Conservation (phyloP, 2,888 invertebrate genomes). For the Baronia brevicornis region DNA sequence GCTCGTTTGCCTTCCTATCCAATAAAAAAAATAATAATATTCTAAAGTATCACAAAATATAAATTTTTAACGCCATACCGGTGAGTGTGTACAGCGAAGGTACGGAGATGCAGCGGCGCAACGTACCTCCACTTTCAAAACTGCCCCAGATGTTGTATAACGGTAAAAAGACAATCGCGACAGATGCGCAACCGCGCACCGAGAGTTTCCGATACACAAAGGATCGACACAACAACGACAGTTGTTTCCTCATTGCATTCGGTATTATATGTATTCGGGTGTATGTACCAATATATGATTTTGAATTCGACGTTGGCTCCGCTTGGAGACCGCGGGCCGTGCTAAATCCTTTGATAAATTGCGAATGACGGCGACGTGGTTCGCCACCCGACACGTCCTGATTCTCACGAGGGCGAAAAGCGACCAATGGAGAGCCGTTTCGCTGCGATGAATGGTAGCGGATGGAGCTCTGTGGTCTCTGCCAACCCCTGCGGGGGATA, state of each 20-base stretch:
- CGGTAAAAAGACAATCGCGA: slow-evolving; percentile 60
- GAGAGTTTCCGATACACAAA: slow-evolving; percentile 27
- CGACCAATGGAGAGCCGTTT: too few relatives aligned
- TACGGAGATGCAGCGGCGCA: slow-evolving; percentile 35
- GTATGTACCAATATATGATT: slow-evolving; percentile 7
- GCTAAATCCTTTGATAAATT: slow-evolving; percentile 5
- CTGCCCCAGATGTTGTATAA: slow-evolving; percentile 70
- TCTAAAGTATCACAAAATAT: too few relatives aligned
- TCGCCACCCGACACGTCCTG: too few relatives aligned
- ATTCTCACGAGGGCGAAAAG: too few relatives aligned
- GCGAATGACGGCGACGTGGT: too few relatives aligned
- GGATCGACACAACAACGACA: slow-evolving; percentile 16
- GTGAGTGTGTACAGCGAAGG: slow-evolving; percentile 38
- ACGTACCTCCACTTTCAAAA: slow-evolving; percentile 63
- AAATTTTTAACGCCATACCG: slow-evolving; percentile 8
- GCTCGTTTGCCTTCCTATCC: too few relatives aligned
- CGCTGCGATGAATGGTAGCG: too few relatives aligned
- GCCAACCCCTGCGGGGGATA: too few relatives aligned
- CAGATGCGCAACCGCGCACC: slow-evolving; percentile 53
- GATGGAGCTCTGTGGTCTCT: too few relatives aligned
- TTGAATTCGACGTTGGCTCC: slow-evolving; percentile 8
- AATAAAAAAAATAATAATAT: too few relatives aligned
- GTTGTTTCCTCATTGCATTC: slow-evolving; percentile 10
- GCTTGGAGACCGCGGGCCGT: slow-evolving; percentile 1
- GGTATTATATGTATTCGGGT: slow-evolving; percentile 11